Base-by-base conservation (phyloP, 2,888 invertebrate genomes). In the Dorcus parallelipipedus region DNA sequence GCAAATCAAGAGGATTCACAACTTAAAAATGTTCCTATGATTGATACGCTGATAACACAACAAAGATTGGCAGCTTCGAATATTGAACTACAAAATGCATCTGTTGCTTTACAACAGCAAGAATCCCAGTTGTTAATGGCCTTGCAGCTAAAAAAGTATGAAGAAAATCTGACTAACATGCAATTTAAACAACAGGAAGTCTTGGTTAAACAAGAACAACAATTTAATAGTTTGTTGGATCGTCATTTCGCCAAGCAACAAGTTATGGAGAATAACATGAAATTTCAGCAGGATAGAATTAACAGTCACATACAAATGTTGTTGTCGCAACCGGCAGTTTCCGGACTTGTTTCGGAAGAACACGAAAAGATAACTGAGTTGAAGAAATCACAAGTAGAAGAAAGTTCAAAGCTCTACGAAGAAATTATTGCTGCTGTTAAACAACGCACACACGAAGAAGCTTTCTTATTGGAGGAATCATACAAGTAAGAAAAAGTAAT, bases 81-180 rank as follows among this genome's bases (percentile, higher is more conserved):
- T 63, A 72, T 84, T 45, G 79, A 82, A 9, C 76, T 81, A 33
- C 84, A 84, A 71, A 83, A 83, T 42, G 80, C 83, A 1, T 76
- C 83, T 7, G 71, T 84, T 33, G 83, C 82, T 56, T 73, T 86
- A 59, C 85, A 86, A 63, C 84, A 86, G 65, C 86, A 86, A 68
- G 86, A 86, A 71, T 81, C 85, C 0, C 85, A 86, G 66, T 66
- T 86, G 48, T 77, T 85, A 78, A 81, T 85, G 45, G 84, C 85
- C 7, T 71, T 86, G 62, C 85, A 86, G 64, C 72, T 86, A 54
- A 85, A 85, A 69, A 85, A 85, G 42, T 85, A 86, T 65, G 86
- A 86, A 68, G 84, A 86, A 65, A 83, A 80, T 69, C 74, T 86
- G 39, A 79, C 80, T 5, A 80, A 82, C 23, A 80, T 86, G 73